Percentiles rank a stretch among this genome's conserved stretches.
Conservation (phyloP, 2,797 vertebrate genomes). For the Leptatherina wallacei region DNA sequence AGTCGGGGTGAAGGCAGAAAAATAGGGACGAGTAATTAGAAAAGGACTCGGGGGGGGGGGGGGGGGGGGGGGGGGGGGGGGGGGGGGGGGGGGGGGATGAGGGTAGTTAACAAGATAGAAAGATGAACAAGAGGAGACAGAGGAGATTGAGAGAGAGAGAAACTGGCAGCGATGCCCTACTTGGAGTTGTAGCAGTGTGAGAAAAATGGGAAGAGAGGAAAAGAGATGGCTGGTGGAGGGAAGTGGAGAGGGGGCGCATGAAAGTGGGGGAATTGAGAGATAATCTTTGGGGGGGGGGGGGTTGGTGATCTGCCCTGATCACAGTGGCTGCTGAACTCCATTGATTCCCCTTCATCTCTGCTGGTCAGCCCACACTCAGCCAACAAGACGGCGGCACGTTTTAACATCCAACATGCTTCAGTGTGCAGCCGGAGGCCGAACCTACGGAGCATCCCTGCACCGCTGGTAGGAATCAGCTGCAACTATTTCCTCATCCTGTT, state of each 20-base stretch:
- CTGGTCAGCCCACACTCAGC: slow-evolving; percentile 57
- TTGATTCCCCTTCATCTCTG: slow-evolving; percentile 62
- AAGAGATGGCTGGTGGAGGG: slow-evolving; percentile 31
- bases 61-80: slow-evolving; percentile 23
- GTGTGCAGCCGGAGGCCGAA: slow-evolving; percentile 13
- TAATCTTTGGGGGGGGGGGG: slow-evolving; percentile 68
- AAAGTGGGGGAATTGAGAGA: slow-evolving; percentile 54
- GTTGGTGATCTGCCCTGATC: slow-evolving; percentile 71
- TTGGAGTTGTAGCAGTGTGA: slow-evolving; percentile 62
- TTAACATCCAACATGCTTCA: slow-evolving; percentile 23
- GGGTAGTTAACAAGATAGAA: slow-evolving; percentile 52
- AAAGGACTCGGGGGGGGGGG: slow-evolving; percentile 48
- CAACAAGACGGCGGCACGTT: slow-evolving; percentile 32
- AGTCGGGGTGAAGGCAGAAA: slow-evolving; percentile 15
- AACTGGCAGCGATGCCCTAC: slow-evolving; percentile 60
- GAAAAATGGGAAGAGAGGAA: slow-evolving; percentile 42
- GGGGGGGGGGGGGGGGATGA: slow-evolving; percentile 31
- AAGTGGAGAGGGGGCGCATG: slow-evolving; percentile 41
- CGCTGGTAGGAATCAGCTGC: slow-evolving; percentile 17
- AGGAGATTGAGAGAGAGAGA: slow-evolving; percentile 38
- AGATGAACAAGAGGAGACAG: slow-evolving; percentile 53
- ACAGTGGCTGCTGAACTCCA: slow-evolving; percentile 63
- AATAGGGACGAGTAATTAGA: slow-evolving; percentile 36
- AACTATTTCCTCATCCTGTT: no score
- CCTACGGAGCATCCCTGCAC: slow-evolving; percentile 18